Evolutionary conservation across 1,140 invertebrate genomes (phyloP).

Genomic region (Drosophila albomicans): DNA sequence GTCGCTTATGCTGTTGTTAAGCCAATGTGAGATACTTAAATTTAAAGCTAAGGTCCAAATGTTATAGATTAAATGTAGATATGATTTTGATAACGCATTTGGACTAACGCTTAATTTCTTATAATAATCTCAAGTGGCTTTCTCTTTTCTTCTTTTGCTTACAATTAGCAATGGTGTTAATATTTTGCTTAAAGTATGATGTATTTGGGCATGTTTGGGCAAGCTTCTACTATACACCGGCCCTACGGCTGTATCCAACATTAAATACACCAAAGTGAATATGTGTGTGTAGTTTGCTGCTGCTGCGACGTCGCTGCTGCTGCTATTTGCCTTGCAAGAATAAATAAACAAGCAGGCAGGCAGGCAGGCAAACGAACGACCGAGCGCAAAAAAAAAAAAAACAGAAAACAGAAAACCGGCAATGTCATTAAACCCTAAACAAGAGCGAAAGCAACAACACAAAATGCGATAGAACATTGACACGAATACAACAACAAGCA

Average conservation of each 20-base stretch:
- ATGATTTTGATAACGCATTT: too few relatives aligned
- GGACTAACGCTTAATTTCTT: too few relatives aligned
- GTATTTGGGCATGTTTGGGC: conserved; percentile 15
- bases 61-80: too few relatives aligned
- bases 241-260: conserved; percentile 12
- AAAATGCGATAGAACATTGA: conserved; percentile 77
- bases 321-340: conserved; percentile 70
- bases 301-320: conserved; percentile 33
- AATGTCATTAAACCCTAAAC: conserved; percentile 85
- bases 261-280: conserved; percentile 5
- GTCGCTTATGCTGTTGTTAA: conserved; percentile 38
- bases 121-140: too few relatives aligned
- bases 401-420: conserved; percentile 69
- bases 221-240: conserved; percentile 26
- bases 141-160: not conserved
- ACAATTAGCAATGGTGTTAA: not conserved
- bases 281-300: conserved; percentile 39
- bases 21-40: not conserved
- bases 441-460: conserved; percentile 81
- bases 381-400: conserved; percentile 54
- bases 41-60: not conserved
- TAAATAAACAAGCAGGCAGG: conserved; percentile 74
- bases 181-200: conserved; percentile 10
- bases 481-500: conserved; percentile 76
- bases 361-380: conserved; percentile 39